Evolutionary conservation across 2,888 invertebrate genomes (phyloP).

Genomic region (Chymomyza amoena): DNA sequence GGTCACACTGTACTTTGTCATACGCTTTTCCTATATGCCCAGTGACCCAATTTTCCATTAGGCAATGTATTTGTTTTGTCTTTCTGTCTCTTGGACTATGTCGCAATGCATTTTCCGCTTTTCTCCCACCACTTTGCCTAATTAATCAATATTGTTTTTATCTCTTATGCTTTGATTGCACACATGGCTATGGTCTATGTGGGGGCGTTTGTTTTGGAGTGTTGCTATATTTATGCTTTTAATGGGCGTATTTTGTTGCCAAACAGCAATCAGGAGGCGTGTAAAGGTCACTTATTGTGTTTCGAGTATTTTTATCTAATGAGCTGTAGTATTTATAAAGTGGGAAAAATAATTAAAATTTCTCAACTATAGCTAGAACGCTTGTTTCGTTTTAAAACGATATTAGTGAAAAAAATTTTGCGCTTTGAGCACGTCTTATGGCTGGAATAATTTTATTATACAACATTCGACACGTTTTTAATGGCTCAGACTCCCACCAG

Average conservation of each 20-base stretch:
- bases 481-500: background rate
- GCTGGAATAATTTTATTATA: background rate
- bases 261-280: background rate
- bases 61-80: background rate
- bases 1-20: slow-evolving; percentile 1
- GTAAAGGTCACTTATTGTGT: background rate
- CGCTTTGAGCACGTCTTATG: background rate
- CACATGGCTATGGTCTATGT: slow-evolving; percentile 17
- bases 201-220: slow-evolving; percentile 35
- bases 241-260: background rate
- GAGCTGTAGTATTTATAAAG: too few relatives aligned
- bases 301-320: background rate
- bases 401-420: background rate
- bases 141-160: slow-evolving; percentile 60
- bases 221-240: slow-evolving; percentile 4
- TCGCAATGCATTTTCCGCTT: slow-evolving; percentile 38
- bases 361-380: background rate
- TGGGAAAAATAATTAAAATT: background rate
- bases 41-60: slow-evolving; percentile 38
- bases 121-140: slow-evolving; percentile 20
- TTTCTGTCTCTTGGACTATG: slow-evolving; percentile 32
- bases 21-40: slow-evolving; percentile 29
- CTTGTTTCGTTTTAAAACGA: background rate
- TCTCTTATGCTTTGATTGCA: slow-evolving; percentile 38
- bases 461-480: background rate